phyloP scores from a whole-genome alignment of 2,797 vertebrate genomes.

The Myotis findleyi region DNA sequence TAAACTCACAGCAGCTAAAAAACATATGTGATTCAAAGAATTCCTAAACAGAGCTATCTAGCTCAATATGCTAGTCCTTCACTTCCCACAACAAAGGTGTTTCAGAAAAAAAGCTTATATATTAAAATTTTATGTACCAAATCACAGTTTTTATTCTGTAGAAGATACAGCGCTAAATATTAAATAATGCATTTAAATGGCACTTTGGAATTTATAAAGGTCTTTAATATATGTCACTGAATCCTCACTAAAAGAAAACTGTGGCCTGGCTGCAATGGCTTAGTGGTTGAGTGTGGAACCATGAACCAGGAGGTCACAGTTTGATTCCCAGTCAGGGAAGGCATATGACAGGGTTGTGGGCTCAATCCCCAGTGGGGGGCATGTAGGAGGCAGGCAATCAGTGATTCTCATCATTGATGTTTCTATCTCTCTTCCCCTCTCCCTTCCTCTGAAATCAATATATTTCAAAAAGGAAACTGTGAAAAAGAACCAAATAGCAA shows the following conservation, averaged over 20 bases:
- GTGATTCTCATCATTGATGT: too few species aligned
- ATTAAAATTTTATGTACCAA: not conserved
- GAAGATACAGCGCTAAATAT: not conserved
- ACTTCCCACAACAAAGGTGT: not conserved
- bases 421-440: too few species aligned
- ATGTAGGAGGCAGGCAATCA: too few species aligned
- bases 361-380: too few species aligned
- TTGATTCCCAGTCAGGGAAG: too few species aligned
- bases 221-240: not conserved
- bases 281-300: too few species aligned
- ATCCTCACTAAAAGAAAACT: not conserved
- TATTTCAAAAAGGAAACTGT: not conserved
- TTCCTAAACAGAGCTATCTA: not conserved
- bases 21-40: not conserved
- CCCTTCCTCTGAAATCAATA: too few species aligned
- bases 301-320: too few species aligned
- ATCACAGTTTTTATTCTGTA: not conserved
- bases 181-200: not conserved
- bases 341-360: too few species aligned
- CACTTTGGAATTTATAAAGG: not conserved
- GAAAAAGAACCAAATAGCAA: not conserved
- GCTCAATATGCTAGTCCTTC: not conserved
- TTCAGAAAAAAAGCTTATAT: not conserved
- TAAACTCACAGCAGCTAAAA: constrained; percentile 6
- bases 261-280: too few species aligned